Base-by-base conservation (phyloP, 2,113 vertebrate species). In the Varanus salvator region DNA sequence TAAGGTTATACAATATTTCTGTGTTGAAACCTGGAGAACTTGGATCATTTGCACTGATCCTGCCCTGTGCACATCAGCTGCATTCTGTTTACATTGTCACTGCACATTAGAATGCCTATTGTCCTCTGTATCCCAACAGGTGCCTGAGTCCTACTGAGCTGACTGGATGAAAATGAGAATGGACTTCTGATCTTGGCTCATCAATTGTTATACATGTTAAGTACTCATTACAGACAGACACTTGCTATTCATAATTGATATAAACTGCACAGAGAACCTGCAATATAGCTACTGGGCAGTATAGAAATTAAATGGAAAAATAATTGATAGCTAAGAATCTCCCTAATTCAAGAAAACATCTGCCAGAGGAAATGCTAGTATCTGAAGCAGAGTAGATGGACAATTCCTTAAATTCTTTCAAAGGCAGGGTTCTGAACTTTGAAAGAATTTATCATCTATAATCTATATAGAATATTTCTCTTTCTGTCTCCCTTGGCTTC, bases 371-470 rank as follows among this genome's bases (percentile, higher is more conserved):
- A 9, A 31, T 29, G 76, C 44, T 19, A 48, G 44, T 12, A 52
- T 52, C 38, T 80, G 48, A 44, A 50, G 31, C 48, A 52, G 4
- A 80, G 52, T 27, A 29, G 48, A 80, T 52, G 11, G 11, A 80
- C 9, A 80, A 54, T 25, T 80, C 12, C 48, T 80, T 80, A 80
- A 29, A 31, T 60, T 60, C 7, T 23, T 25, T 68, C 19, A 21
- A 68, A 68, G 38, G 75, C 75, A 77, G 75, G 54, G 44, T 78
- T 78, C 48, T 50, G 44, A 78, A 48, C 21, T 4, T 29, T 78
- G 90, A 78, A n/a, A 54, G 83, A 1, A 50, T 15, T 50, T 90
- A 84, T 81, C 89, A 15, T 72, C 88, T 52, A 29, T 29, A 80
- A 52, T 52, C 48, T 27, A 54, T 48, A 78, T 25, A 52, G 48